Base-by-base conservation (phyloP, 2,888 invertebrate species). In the Apodemia duryi region DNA sequence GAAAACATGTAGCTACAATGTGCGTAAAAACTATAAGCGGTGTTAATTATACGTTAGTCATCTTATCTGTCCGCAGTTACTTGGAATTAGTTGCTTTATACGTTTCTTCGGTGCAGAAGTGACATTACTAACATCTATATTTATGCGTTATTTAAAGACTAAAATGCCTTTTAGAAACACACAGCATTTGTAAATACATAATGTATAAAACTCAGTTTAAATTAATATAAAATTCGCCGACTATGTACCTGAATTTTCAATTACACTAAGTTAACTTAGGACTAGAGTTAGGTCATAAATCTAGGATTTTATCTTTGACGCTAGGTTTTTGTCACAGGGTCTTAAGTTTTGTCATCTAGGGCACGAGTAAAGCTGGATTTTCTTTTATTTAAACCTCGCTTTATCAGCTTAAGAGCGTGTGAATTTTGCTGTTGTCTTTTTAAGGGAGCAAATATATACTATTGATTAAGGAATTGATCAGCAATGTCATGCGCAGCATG, bases 231-330 rank as follows among this genome's bases (percentile, higher is more conserved):
- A 75, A 84, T 13, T 46, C 86, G 88, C 88, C 84, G 86, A 89
- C 86, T 79, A 88, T 83, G 91, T 91, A 91, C 91, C 91, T 91
- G 91, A 91, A 82, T 80, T 77, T 89, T 90, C 90, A 90, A 91
- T 91, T 91, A 90, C 83, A 87, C 81, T 90, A 86, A 86, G 87
- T 82, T 79, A 86, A 78, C 81, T 84, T 88, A 88, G 85, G 78
- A 75, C 84, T 89, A 89, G 83, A 74, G 76, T 85, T 87, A 88
- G 86, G 79, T 80, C 77, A 77, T 79, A 83, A 77, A 78, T 86
- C 83, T 89, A 88, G 84, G 82, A 82, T 83, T 82, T 78, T 84
- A 86, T 82, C 80, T 83, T 82, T 74, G 86, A 80, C 78, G 85
- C 84, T 88, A 86, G 86, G 84, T 88, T 88, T 71, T 84, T 83